A percentile compares a stretch with the other conserved stretches of the same genome.
These are phyloP conservation scores for Boleophthalmus pectinirostris DNA, from an alignment of 2,113 vertebrate species.

Conservation along the genomic window DNA sequence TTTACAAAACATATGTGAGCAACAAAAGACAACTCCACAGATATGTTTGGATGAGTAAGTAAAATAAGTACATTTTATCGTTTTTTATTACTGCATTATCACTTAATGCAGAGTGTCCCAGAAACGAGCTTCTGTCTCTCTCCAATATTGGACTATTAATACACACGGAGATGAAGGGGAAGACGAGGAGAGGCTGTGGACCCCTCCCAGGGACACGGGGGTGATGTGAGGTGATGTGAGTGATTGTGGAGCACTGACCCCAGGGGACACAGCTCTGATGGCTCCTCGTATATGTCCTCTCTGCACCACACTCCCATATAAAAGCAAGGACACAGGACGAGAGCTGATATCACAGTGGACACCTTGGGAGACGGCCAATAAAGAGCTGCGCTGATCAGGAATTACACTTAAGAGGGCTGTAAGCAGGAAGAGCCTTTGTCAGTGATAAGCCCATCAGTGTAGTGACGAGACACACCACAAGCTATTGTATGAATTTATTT, in stretches of 20 bases:
- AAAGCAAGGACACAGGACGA: not conserved
- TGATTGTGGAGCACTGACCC: conserved; percentile 19
- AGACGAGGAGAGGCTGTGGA: not conserved
- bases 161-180: conserved; percentile 13
- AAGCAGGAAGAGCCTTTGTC: not conserved
- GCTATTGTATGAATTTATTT: too few relatives aligned
- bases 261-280: conserved; percentile 38
- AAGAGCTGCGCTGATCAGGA: not conserved
- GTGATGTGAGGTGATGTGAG: conserved; percentile 19
- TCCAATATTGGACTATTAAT: conserved; percentile 21
- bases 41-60: too few relatives aligned
- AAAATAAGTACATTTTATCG: too few relatives aligned
- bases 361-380: not conserved
- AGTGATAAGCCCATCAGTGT: too few relatives aligned
- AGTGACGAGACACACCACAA: too few relatives aligned
- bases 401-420: not conserved
- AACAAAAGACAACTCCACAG: too few relatives aligned
- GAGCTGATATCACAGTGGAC: conserved; percentile 10
- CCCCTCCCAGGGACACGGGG: not conserved
- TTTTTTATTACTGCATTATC: too few relatives aligned
- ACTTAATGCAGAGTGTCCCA: not conserved
- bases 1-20: too few relatives aligned
- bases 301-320: not conserved
- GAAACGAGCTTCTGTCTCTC: not conserved
- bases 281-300: conserved; percentile 8